A percentile compares a stretch with the other conserved stretches of the same genome.
phyloP scores from a whole-genome alignment of 1,140 invertebrate genomes.

The Calosoma granatense region DNA sequence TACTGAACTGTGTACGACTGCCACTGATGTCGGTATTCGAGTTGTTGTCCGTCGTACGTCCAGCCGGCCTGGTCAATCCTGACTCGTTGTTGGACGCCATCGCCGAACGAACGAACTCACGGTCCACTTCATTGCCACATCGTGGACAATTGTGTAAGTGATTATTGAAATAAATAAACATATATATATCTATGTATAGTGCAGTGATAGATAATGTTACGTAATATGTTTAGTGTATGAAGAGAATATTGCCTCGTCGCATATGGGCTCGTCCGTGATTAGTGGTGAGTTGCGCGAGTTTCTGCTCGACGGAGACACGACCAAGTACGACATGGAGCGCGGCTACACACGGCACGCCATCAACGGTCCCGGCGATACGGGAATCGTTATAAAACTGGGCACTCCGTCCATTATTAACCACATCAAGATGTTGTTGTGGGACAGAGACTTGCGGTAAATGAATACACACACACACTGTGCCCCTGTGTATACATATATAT shows the following conservation, averaged over 20 bases:
- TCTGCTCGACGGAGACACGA: conserved; percentile 77
- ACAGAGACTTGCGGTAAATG: conserved; percentile 71
- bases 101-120: conserved; percentile 64
- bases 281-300: conserved; percentile 78
- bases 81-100: conserved; percentile 93
- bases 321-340: conserved; percentile 83
- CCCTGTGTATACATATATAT: not conserved
- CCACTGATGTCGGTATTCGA: conserved; percentile 81
- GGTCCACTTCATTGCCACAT: conserved; percentile 69
- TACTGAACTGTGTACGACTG: conserved; percentile 62
- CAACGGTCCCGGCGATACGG: conserved; percentile 63
- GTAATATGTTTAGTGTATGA: conserved; percentile 72
- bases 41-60: conserved; percentile 76
- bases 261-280: conserved; percentile 70
- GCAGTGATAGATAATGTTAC: too few relatives aligned
- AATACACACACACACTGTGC: too few relatives aligned
- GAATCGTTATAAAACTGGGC: conserved; percentile 82
- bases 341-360: conserved; percentile 91
- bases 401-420: conserved; percentile 89
- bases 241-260: conserved; percentile 78
- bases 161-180: too few relatives aligned
- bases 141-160: conserved; percentile 60
- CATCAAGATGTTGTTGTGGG: conserved; percentile 87
- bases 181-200: too few relatives aligned
- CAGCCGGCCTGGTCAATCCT: conserved; percentile 72